These are phyloP conservation scores for Syngnathus floridae DNA, from an alignment of 2,113 vertebrate species.

Conservation along the genomic window DNA sequence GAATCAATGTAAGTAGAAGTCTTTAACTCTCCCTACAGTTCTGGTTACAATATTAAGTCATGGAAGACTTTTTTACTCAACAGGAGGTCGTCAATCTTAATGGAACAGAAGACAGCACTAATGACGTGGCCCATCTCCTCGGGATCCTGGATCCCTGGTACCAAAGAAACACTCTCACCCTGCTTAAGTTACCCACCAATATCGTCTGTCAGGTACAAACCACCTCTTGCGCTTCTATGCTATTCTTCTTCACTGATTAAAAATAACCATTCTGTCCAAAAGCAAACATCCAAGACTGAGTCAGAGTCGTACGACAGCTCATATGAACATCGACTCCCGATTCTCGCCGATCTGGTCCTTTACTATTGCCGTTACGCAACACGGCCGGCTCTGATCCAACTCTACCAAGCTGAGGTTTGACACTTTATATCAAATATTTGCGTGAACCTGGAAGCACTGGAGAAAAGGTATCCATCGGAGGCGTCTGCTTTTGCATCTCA, in stretches of 20 bases:
- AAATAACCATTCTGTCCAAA: slow-evolving; percentile 12
- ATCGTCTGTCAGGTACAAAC: slow-evolving; percentile 84
- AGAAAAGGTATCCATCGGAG: not conserved
- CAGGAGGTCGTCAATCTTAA: slow-evolving; percentile 41
- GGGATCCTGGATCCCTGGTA: slow-evolving; percentile 98
- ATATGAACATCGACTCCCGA: slow-evolving; percentile 75
- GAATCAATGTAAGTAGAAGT: slow-evolving; percentile 43
- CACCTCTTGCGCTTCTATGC: not conserved
- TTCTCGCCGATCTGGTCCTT: slow-evolving; percentile 89
- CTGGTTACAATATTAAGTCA: not conserved
- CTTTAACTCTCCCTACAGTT: not conserved
- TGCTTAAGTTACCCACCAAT: slow-evolving; percentile 80
- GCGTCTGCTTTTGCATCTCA: not conserved
- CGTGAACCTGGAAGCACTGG: not conserved
- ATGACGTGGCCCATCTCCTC: slow-evolving; percentile 86
- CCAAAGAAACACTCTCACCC: slow-evolving; percentile 83
- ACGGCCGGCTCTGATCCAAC: slow-evolving; percentile 81
- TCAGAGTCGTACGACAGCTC: slow-evolving; percentile 56
- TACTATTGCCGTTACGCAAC: slow-evolving; percentile 89
- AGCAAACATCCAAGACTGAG: slow-evolving; percentile 80
- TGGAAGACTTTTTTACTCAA: slow-evolving; percentile 1
- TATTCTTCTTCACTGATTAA: not conserved
- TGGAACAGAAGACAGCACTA: slow-evolving; percentile 77
- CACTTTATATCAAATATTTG: not conserved
- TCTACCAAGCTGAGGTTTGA: slow-evolving; percentile 88